These are phyloP conservation scores for Stictocephala bisonia DNA, from an alignment of 2,888 invertebrate species.

Conservation along the genomic window DNA sequence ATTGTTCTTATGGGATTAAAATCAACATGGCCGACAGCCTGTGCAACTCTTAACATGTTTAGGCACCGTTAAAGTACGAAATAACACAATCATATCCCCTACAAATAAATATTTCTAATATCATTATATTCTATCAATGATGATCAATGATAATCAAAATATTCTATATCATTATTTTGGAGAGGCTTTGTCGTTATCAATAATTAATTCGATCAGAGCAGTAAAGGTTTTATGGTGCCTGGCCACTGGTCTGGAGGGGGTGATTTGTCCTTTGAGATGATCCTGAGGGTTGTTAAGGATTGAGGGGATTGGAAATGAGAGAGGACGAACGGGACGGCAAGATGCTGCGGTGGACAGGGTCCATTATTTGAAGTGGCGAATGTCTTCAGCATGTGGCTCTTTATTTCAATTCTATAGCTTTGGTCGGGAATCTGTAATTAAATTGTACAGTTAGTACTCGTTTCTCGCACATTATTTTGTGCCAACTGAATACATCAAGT, in stretches of 20 bases:
- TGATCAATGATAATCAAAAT: too few relatives aligned
- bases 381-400: constrained; percentile 26
- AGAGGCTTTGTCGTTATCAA: too few relatives aligned
- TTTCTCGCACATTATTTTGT: too few relatives aligned
- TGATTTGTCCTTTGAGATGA: constrained; percentile 4
- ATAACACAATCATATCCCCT: background rate
- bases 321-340: background rate
- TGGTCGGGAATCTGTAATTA: background rate
- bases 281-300: background rate
- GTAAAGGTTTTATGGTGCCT: background rate
- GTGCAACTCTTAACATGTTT: too few relatives aligned
- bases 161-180: too few relatives aligned
- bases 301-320: background rate
- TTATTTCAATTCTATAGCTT: background rate
- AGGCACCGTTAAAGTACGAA: background rate
- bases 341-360: background rate
- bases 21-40: too few relatives aligned
- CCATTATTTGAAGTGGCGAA: background rate
- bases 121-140: too few relatives aligned
- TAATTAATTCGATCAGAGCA: too few relatives aligned
- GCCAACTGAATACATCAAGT: too few relatives aligned
- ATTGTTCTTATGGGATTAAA: too few relatives aligned
- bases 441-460: too few relatives aligned
- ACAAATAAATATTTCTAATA: background rate
- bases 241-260: background rate